These are phyloP conservation scores for Lepas anatifera DNA, from an alignment of 2,888 invertebrate species.

Conservation along the genomic window DNA sequence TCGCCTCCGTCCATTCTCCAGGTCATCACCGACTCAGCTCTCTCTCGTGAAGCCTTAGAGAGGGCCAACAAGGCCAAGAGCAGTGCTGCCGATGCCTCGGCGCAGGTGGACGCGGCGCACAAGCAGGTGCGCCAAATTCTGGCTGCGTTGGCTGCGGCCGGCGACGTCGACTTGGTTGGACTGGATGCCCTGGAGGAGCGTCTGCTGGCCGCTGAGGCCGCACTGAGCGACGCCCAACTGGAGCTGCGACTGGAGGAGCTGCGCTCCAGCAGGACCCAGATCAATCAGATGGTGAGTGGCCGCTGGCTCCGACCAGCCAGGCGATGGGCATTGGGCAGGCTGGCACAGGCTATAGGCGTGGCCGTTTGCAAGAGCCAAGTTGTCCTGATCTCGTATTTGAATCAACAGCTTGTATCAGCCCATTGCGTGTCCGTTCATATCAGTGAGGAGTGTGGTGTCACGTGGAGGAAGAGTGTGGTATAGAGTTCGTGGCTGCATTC, in stretches of 20 bases:
- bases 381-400: too few species aligned
- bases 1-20: not conserved
- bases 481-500: too few species aligned
- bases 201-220: constrained; percentile 55
- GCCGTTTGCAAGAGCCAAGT: too few species aligned
- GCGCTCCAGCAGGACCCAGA: constrained; percentile 53
- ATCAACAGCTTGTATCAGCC: too few species aligned
- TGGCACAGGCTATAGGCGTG: too few species aligned
- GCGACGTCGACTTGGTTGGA: constrained; percentile 31
- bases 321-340: too few species aligned
- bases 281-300: constrained; percentile 32
- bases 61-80: constrained; percentile 75
- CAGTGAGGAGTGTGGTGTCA: too few species aligned
- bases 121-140: constrained; percentile 63
- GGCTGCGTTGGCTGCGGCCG: constrained; percentile 58
- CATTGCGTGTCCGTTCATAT: too few species aligned
- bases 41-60: constrained; percentile 43
- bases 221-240: constrained; percentile 56
- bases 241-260: constrained; percentile 60
- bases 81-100: constrained; percentile 64
- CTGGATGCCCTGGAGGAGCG: constrained; percentile 46
- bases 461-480: too few species aligned
- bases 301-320: too few species aligned
- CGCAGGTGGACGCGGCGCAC: constrained; percentile 67
- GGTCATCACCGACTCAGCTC: constrained; percentile 10